Evolutionary conservation across 1,140 invertebrate genomes (phyloP), one percentile per base, ranked within the genome.

Genomic region (Hyposmocoma kahamanoa): DNA sequence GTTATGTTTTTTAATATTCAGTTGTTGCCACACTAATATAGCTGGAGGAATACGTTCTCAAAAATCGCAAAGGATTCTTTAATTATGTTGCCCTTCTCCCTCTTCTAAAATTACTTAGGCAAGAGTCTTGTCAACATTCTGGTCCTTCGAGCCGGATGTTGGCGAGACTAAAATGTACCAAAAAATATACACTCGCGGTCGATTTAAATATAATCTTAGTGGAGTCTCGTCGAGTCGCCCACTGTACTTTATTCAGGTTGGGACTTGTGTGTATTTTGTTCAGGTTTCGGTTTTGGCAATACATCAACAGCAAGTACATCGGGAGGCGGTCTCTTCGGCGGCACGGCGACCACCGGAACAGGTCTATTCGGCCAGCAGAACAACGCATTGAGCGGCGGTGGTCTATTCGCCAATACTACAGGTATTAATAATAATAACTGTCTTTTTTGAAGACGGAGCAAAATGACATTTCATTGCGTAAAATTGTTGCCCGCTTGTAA

Each of bases 351-450:
- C 9, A 70, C 88, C 21, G 82, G 83, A 42, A 84, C 87, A 0
- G 67, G 73, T 0, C 58, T 89, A 6, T 94, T 95, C 74, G 92
- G 91, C 0, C 90, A 91, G 59, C 73, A 89, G 8, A 82, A 77
- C 21, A 86, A 88, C 32, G 74, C 84, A 0, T 81, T 80, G 1
- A 49, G 58, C 1, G 87, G 89, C 2, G 88, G 88, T 56, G 83
- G 92, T 0, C 92, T 93, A 76, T 89, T 90, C 15, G 81, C 83
- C 42, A 86, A 80, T 5, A n/a, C n/a, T n/a, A 63, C 83, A 13
- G 85, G 87, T 87, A 22, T 41, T 56, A 13, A 5, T 34, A 24
- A n/a, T n/a, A n/a, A n/a, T n/a, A n/a, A n/a, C n/a, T n/a, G n/a
- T n/a, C n/a, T n/a, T n/a, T n/a, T n/a, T n/a, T n/a, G n/a, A n/a